Conservation (phyloP, 2,113 vertebrate species). For the Tenrec ecaudatus region DNA sequence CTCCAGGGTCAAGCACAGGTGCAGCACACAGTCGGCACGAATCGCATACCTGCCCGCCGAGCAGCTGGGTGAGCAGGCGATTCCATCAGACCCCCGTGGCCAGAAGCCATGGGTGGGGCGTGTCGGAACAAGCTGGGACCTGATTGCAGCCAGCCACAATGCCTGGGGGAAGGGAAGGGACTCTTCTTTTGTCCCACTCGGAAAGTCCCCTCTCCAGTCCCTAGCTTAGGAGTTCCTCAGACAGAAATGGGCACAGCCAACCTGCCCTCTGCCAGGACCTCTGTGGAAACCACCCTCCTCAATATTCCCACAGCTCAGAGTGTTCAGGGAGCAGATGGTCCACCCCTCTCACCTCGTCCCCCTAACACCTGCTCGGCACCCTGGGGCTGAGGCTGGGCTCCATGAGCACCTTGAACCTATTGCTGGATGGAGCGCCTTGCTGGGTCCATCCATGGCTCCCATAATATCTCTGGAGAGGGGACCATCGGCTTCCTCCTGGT, state of each 20-base stretch:
- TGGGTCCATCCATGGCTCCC: not conserved
- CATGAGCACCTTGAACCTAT: not conserved
- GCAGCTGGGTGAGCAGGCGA: not conserved
- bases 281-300: not conserved
- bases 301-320: not conserved
- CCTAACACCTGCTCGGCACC: no score
- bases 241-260: not conserved
- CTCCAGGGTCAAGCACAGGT: not conserved
- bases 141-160: rapidly evolving
- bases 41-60: not conserved
- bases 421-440: not conserved
- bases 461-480: not conserved
- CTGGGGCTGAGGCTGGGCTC: not conserved
- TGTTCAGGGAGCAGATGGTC: not conserved
- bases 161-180: not conserved
- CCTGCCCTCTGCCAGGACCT: not conserved
- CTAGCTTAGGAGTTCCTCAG: not conserved
- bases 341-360: not conserved
- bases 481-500: not conserved
- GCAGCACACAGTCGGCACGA: not conserved
- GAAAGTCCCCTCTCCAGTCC: not conserved
- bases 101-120: not conserved
- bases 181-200: rapidly evolving
- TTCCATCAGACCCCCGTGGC: not conserved
- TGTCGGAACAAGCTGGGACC: not conserved